These are phyloP conservation scores for Thysanoteuthis rhombus DNA, from an alignment of 2,888 invertebrate genomes.

Conservation along the genomic window DNA sequence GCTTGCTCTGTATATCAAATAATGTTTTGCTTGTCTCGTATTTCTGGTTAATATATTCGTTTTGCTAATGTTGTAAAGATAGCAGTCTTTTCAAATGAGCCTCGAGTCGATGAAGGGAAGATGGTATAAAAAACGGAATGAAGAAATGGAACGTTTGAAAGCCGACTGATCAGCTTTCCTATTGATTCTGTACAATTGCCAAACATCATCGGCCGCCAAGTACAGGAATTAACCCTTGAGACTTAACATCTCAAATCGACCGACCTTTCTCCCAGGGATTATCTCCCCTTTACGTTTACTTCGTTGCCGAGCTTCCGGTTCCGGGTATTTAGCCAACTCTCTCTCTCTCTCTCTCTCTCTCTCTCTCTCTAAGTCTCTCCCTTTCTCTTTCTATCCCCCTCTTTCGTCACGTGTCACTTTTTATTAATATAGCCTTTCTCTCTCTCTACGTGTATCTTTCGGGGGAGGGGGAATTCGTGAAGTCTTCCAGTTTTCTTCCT, in stretches of 20 bases:
- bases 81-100: background rate
- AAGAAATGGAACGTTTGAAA: no score
- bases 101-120: background rate
- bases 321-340: background rate
- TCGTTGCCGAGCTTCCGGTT: background rate
- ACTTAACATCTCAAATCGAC: background rate
- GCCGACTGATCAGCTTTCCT: background rate
- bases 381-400: no score
- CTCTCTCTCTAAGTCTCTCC: no score
- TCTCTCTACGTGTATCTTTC: no score
- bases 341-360: background rate
- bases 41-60: background rate
- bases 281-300: background rate
- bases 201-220: background rate
- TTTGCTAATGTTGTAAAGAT: background rate
- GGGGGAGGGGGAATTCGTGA: no score
- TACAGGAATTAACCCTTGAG: background rate
- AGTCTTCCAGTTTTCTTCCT: no score
- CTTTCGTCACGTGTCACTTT: no score
- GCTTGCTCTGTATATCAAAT: no score
- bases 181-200: background rate
- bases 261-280: background rate
- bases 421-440: no score
- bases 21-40: no score
- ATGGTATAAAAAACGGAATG: background rate